Evolutionary conservation across 2,888 invertebrate genomes (phyloP), one percentile per base, ranked within the genome.

Genomic region (Disparrhopalites patrizii): DNA sequence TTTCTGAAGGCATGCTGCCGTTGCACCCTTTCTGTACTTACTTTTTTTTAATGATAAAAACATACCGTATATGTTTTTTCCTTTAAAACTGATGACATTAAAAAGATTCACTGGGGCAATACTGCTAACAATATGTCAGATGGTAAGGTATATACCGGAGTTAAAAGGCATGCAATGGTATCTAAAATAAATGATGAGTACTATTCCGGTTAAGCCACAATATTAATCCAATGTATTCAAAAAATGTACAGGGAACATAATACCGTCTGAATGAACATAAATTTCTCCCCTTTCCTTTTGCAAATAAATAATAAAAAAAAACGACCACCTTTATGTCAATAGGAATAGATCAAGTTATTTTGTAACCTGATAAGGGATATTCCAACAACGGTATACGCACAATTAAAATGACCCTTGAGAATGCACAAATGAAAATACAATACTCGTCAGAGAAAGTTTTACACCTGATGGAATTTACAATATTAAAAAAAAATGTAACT

Each of bases 391-490:
- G 30, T 8, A 52, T 27, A 52, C 25, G 30, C n/a, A 33, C 54
- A 30, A 55, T 47, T 8, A 20, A 47, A 23, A 25, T 66, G 54
- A 55, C 66, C 61, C 61, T 62, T 67, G 66, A 67, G 66, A 62
- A 67, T 62, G 63, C n/a, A n/a, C n/a, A n/a, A n/a, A n/a, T n/a
- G n/a, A n/a, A n/a, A n/a, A n/a, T n/a, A n/a, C n/a, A n/a, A n/a
- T n/a, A n/a, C n/a, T n/a, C n/a, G 58, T 57, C 66, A 62, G 66
- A 50, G 66, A 67, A 67, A 67, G 66, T 67, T 67, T 50, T 66
- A 66, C 62, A 62, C 57, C 31, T 38, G 20, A 47, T 47, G 25
- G 15, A 47, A 8, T 15, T 10, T 23, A 20, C 47, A 23, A 47
- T 25, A 23, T 8, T 25, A 47, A n/a, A n/a, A n/a, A n/a, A n/a